Evolutionary conservation across 2,113 vertebrate species (phyloP), one percentile per base, ranked within the genome.

Genomic region (Tauraco erythrolophus): DNA sequence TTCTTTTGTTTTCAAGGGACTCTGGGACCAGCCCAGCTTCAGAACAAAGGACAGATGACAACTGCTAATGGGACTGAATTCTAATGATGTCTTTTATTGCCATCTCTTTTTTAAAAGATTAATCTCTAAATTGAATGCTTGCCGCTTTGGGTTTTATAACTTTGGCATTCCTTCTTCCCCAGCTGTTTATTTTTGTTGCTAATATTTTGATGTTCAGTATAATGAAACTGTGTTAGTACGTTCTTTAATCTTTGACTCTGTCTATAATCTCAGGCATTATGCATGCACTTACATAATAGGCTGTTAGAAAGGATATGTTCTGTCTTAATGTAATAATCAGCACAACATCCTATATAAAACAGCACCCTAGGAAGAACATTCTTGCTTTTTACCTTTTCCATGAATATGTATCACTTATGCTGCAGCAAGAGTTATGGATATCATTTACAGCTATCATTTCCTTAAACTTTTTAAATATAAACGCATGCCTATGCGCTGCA

Each of bases 211-310:
- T 89, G 56, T 56, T 95, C 51, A 51, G 12, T 68, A 43, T 64
- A 92, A 95, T 92, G 88, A 75, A 92, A 68, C 35, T 41, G 31
- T 60, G 28, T 66, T 91, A 81, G 46, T 51, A 88, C 41, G 92
- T 71, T 94, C 65, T 90, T 92, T 88, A 91, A 78, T 94, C 83
- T 86, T 90, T 93, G 81, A 30, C 35, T 92, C 37, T 91, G 46
- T 81, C 72, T 89, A 30, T 71, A 87, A 82, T 81, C 43, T 95
- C 60, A 68, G 76, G n/a, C 57, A 91, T 92, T 89, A 92, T 92
- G 60, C 51, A 81, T 68, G 48, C 30, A 30, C 33, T 83, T 69
- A 9, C 53, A 8, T 51, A 94, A 89, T 37, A 84, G 48, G 24
- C 19, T 87, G 14, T 87, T 81, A 68, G 48, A 71, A 94, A 89